Base-by-base conservation (phyloP, 2,888 invertebrate genomes). In the Lutraria lutraria region DNA sequence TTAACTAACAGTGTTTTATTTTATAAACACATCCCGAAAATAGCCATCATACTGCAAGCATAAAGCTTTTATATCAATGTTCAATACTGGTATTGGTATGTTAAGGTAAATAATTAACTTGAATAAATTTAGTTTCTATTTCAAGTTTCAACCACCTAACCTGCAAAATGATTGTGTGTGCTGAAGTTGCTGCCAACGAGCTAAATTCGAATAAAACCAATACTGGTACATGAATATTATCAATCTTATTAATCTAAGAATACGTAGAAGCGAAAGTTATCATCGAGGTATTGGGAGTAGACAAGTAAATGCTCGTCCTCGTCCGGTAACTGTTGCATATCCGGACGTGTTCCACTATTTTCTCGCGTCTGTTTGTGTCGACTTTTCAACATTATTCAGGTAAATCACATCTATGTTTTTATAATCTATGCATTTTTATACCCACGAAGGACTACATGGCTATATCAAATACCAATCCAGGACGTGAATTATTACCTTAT, bases 271-370 rank as follows among this genome's bases (percentile, higher is more conserved):
- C 19, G 4, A 31, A 76, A 76, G 16, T 31, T 34, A 34, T 8
- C 6, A 15, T 15, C 29, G 16, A 76, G 0, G 1, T 31, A 76
- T 19, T 10, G 31, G 0, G 31, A 76, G 13, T 12, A 34, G 15
- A 68, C 76, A 25, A 31, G 34, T 31, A 34, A 76, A 76, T 19
- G 0, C 31, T 0, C 15, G 16, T 15, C 31, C 29, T 29, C 56
- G 13, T 83, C 83, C 83, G 83, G 52, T 52, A 56, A 68, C 83
- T 83, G 31, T n/a, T 68, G 16, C 21, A 25, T n/a, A 83, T 83
- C 83, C 83, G 83, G 63, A 83, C 19, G 15, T 68, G 54, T 72
- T 29, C 83, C 29, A 19, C n/a, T 72, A 19, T 43, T 25, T 68
- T 29, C 53, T 25, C 16, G 43, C 52, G 21, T 52, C 21, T 1